Evolutionary conservation across 2,113 vertebrate species (phyloP).

Genomic region (Callionymus lyra): DNA sequence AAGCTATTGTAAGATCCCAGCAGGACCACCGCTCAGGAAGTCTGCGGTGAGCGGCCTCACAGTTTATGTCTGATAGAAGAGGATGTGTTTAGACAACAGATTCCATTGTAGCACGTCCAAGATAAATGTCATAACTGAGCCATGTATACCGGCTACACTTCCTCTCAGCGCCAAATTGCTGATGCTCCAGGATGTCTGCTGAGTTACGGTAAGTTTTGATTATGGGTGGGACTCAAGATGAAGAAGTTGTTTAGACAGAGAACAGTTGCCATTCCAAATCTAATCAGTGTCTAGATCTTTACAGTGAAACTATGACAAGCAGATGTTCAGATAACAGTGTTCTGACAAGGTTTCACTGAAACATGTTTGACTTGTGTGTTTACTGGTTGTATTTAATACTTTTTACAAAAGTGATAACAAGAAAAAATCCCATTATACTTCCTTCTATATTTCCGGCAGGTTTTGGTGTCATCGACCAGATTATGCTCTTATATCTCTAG

Average conservation of each 20-base stretch:
- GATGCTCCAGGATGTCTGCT: conserved; percentile 35
- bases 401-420: too few species aligned
- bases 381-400: too few species aligned
- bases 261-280: too few species aligned
- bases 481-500: too few species aligned
- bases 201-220: conserved; percentile 14
- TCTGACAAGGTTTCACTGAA: too few species aligned
- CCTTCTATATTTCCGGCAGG: too few species aligned
- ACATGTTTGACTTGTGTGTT: too few species aligned
- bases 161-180: conserved; percentile 16
- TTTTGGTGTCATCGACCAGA: too few species aligned
- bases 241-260: neutral
- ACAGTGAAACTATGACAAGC: too few species aligned
- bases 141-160: conserved; percentile 26
- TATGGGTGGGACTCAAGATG: neutral
- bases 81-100: conserved; percentile 41
- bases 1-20: conserved; percentile 20
- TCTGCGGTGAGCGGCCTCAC: conserved; percentile 6
- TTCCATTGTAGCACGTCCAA: conserved; percentile 36
- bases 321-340: too few species aligned
- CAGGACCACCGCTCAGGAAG: conserved; percentile 18
- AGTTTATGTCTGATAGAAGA: conserved; percentile 26
- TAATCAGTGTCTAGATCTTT: too few species aligned
- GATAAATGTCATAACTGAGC: conserved; percentile 34
- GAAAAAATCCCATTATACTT: too few species aligned